Conservation (phyloP, 2,888 invertebrate genomes). For the Eupithecia tripunctaria region DNA sequence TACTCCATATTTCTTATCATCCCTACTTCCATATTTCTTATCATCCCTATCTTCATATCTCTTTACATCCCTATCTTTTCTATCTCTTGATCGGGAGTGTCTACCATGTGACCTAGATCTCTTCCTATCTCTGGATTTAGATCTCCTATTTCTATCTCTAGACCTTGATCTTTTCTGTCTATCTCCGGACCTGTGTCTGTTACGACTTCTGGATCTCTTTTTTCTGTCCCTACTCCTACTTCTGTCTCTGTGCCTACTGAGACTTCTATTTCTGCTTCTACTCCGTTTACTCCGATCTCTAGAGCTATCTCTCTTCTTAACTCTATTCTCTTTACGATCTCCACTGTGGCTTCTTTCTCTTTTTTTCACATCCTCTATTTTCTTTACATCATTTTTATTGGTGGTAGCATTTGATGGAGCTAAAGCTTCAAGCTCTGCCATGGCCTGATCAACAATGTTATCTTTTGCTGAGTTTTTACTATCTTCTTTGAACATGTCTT, state of each 20-base stretch:
- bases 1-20: constrained; percentile 49
- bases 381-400: constrained; percentile 42
- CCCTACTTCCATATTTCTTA: constrained; percentile 49
- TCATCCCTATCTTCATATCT: constrained; percentile 48
- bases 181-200: constrained; percentile 51
- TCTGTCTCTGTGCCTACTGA: constrained; percentile 37
- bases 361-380: constrained; percentile 56
- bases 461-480: constrained; percentile 59
- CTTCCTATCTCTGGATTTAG: constrained; percentile 53
- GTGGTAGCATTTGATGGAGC: constrained; percentile 86
- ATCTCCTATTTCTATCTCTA: constrained; percentile 36
- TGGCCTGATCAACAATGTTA: constrained; percentile 89
- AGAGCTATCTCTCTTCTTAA: constrained; percentile 60
- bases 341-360: constrained; percentile 58
- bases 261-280: constrained; percentile 57
- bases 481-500: constrained; percentile 76
- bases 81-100: constrained; percentile 8
- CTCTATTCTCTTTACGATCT: constrained; percentile 55
- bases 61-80: constrained; percentile 42
- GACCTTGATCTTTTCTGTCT: constrained; percentile 55
- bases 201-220: constrained; percentile 54
- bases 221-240: constrained; percentile 42
- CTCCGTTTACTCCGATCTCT: constrained; percentile 60
- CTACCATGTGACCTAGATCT: constrained; percentile 22
- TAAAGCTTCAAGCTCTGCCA: constrained; percentile 93